These are phyloP conservation scores for Turnix velox DNA, from an alignment of 2,113 vertebrate genomes.

Conservation along the genomic window DNA sequence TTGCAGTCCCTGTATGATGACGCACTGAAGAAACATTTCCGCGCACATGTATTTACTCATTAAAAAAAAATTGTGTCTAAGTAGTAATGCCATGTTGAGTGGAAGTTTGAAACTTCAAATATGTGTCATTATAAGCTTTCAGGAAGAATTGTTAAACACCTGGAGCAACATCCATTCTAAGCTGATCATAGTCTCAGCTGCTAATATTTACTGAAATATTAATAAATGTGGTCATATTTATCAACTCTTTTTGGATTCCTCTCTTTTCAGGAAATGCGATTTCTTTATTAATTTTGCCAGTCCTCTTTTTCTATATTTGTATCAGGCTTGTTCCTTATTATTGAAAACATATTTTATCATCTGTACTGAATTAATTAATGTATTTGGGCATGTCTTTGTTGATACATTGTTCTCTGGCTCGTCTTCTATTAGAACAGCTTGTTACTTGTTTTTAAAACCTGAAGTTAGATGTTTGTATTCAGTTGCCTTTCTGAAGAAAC, in stretches of 20 bases:
- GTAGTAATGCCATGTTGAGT: background rate
- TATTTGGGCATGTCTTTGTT: background rate
- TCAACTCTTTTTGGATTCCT: background rate
- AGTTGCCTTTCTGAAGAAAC: background rate
- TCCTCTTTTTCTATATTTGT: background rate
- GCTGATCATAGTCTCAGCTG: background rate
- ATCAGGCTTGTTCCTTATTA: background rate
- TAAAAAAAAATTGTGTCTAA: background rate
- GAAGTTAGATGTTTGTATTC: background rate
- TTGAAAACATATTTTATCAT: background rate
- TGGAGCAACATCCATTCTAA: background rate
- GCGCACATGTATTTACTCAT: background rate
- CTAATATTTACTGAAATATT: background rate
- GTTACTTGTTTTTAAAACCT: background rate
- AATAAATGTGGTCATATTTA: background rate
- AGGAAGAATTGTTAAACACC: background rate
- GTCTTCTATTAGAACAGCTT: background rate
- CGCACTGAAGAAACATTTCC: background rate
- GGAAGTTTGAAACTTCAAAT: background rate
- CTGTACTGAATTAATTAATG: background rate
- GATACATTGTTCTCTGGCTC: background rate
- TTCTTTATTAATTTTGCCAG: background rate
- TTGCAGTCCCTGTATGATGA: background rate
- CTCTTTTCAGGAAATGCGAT: background rate
- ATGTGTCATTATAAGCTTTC: background rate